Evolutionary conservation across 1,140 invertebrate genomes (phyloP), one percentile per base, ranked within the genome.

Genomic region (Gerris buenoi): DNA sequence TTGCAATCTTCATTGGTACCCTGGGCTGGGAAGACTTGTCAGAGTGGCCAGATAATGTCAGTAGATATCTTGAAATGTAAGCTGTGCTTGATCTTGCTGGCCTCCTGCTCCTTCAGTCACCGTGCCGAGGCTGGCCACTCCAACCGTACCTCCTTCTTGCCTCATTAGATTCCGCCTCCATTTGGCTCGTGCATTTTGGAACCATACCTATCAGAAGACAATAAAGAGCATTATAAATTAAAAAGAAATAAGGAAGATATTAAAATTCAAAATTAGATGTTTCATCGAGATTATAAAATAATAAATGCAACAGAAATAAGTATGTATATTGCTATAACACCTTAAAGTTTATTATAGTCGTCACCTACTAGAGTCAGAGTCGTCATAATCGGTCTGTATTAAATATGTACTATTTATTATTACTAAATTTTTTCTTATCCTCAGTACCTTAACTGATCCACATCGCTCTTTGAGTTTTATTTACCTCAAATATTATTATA

Each of bases 201-300:
- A 98, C 95, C 94, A 97, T 1, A 98, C 94, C 94, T 97, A 75
- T n/a, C n/a, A n/a, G n/a, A n/a, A n/a, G n/a, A n/a, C n/a, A n/a
- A n/a, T n/a, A n/a, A n/a, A n/a, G n/a, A n/a, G n/a, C n/a, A n/a
- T n/a, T n/a, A n/a, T n/a, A n/a, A n/a, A n/a, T n/a, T n/a, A n/a
- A n/a, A n/a, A n/a, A n/a, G n/a, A n/a, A n/a, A n/a, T n/a, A n/a
- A n/a, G n/a, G n/a, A n/a, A n/a, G n/a, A n/a, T n/a, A n/a, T n/a
- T n/a, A n/a, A n/a, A n/a, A n/a, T n/a, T n/a, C n/a, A n/a, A n/a
- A n/a, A n/a, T n/a, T n/a, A n/a, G n/a, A n/a, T n/a, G n/a, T n/a
- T n/a, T n/a, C n/a, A n/a, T n/a, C n/a, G n/a, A n/a, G n/a, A n/a
- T n/a, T n/a, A n/a, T n/a, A n/a, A n/a, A n/a, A n/a, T n/a, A n/a